Evolutionary conservation across 2,797 vertebrate species (phyloP), one percentile per base, ranked within the genome.

Genomic region (Emys orbicularis): DNA sequence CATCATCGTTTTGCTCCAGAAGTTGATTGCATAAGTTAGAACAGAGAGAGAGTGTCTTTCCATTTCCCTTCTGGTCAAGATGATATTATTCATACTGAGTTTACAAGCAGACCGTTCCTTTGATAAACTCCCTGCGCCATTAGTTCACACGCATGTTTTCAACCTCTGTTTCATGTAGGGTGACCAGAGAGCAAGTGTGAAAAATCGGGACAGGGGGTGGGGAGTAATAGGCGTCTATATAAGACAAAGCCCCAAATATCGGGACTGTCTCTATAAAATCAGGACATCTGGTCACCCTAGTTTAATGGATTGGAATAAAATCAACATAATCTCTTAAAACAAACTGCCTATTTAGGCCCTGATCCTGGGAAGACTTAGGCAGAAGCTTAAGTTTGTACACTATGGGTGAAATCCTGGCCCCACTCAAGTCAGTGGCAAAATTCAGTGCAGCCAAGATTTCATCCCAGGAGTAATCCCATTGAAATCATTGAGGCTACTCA

Each of bases 71-170:
- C 96, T 2, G 94, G 97, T 94, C 94, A 93, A 91, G 97, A 92
- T 95, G 95, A 97, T 97, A 94, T 95, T 97, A 96, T 95, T 97
- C 91, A 95, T 92, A 65, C 65, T 41, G 95, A 94, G 90, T 96
- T 97, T 95, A 95, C 94, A 92, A 95, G 96, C 96, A 93, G 89
- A 90, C 95, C 91, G 95, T 97, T 97, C 96, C 95, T 94, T 95
- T 96, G 94, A 94, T 95, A 88, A 96, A 92, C 92, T 93, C 91
- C 96, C 95, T 92, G 34, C 96, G 94, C 84, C 89, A 90, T 90
- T 93, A 90, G 84, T 94, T 96, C 74, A 93, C 89, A 83, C 37
- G 80, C 2, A 1, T 92, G 90, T 92, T 94, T 92, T 95, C 93
- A 87, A 84, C 56, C 76, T 34, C 90, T 53, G 50, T 84, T 84